Conservation (phyloP, 2,797 vertebrate genomes). For the Silurus aristotelis region DNA sequence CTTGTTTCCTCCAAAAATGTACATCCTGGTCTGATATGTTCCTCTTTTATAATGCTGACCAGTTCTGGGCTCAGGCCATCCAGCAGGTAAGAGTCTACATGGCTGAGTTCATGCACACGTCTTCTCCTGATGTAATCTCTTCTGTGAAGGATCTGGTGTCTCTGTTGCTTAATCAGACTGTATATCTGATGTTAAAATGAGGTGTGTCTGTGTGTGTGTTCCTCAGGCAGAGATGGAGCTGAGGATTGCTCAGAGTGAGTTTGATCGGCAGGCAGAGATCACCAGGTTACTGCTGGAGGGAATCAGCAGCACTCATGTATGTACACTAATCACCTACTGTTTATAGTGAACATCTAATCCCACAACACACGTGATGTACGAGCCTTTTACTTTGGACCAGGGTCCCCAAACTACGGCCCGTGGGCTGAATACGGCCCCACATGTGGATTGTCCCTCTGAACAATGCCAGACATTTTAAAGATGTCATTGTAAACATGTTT, state of each 20-base stretch:
- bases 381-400: too few relatives aligned
- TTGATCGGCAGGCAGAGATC: constrained; percentile 90
- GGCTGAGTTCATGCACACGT: not conserved
- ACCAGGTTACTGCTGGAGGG: constrained; percentile 86
- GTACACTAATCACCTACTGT: constrained; percentile 46
- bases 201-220: constrained; percentile 56
- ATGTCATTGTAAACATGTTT: too few relatives aligned
- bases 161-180: not conserved
- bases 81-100: constrained; percentile 82
- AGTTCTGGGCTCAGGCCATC: constrained; percentile 97
- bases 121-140: not conserved
- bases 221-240: constrained; percentile 91
- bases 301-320: constrained; percentile 88
- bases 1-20: not conserved
- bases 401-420: too few relatives aligned
- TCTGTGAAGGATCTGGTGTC: not conserved
- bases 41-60: constrained; percentile 69
- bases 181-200: not conserved
- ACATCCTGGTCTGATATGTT: constrained; percentile 20
- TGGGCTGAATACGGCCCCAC: too few relatives aligned
- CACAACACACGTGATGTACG: not conserved
- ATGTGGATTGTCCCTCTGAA: too few relatives aligned
- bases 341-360: not conserved
- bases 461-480: too few relatives aligned
- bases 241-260: constrained; percentile 91